These are phyloP conservation scores for Urocitellus parryii DNA, from an alignment of 2,113 vertebrate species.

Conservation along the genomic window DNA sequence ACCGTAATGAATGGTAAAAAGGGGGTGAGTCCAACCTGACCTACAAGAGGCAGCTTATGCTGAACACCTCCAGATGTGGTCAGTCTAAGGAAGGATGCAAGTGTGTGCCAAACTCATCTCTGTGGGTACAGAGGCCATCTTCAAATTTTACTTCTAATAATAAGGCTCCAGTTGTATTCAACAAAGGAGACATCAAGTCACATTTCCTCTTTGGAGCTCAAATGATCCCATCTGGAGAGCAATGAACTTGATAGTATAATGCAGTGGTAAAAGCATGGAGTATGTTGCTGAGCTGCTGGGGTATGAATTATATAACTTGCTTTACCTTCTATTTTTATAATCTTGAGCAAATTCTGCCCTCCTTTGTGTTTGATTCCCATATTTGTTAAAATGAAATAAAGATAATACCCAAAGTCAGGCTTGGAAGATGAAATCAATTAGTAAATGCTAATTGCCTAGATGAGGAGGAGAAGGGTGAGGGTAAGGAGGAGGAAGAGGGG, in stretches of 20 bases:
- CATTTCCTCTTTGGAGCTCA: background rate
- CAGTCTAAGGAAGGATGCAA: background rate
- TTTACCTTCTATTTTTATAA: background rate
- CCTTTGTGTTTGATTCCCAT: background rate
- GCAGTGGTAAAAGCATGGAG: background rate
- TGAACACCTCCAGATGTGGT: background rate
- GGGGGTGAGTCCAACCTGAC: accelerated
- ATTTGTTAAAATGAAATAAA: background rate
- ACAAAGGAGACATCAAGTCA: background rate
- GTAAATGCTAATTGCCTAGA: background rate
- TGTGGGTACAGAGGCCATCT: background rate
- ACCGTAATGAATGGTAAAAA: background rate
- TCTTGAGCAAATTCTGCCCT: background rate
- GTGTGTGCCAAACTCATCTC: accelerated
- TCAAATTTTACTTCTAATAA: background rate
- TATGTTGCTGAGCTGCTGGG: background rate
- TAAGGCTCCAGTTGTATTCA: background rate
- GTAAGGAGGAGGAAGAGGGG: no score
- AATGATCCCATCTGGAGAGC: background rate
- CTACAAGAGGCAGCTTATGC: background rate
- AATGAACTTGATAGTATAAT: background rate
- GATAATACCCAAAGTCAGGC: background rate
- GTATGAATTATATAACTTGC: background rate
- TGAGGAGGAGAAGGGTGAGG: no score
- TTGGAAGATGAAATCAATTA: background rate